phyloP scores from a whole-genome alignment of 2,113 vertebrate species.

The Vidua macroura region DNA sequence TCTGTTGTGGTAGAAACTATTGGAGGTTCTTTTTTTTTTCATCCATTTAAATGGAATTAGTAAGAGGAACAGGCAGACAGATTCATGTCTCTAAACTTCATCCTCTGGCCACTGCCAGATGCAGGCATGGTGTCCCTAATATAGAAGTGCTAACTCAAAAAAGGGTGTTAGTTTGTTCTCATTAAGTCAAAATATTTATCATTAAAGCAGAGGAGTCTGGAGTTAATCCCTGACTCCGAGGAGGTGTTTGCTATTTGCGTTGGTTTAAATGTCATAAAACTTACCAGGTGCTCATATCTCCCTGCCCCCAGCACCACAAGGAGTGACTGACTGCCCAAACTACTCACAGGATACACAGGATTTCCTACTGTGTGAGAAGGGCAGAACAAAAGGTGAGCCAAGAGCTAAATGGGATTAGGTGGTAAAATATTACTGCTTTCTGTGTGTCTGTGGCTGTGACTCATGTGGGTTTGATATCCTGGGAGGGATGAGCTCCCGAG shows the following conservation, averaged over 20 bases:
- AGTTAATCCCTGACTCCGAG: background rate
- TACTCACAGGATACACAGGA: background rate
- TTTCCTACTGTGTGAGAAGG: background rate
- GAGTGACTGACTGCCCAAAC: background rate
- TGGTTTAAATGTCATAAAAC: background rate
- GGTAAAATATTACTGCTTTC: background rate
- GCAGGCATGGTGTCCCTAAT: background rate
- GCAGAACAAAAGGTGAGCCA: constrained; percentile 43
- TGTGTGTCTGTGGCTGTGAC: background rate
- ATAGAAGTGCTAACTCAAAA: background rate
- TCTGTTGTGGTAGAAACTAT: background rate
- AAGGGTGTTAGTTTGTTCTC: background rate
- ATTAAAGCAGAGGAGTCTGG: background rate
- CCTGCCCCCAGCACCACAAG: background rate
- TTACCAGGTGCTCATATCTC: background rate
- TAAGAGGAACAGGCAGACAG: background rate
- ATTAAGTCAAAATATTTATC: constrained; percentile 37
- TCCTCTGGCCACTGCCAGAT: background rate
- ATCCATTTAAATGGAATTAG: background rate
- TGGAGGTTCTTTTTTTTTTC: background rate
- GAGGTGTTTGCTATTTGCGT: constrained; percentile 30
- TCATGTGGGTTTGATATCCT: background rate
- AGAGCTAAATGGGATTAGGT: background rate
- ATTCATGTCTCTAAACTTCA: background rate
- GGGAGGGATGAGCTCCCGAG: background rate